Evolutionary conservation across 2,797 vertebrate species (phyloP).

Genomic region (Melopsittacus undulatus): DNA sequence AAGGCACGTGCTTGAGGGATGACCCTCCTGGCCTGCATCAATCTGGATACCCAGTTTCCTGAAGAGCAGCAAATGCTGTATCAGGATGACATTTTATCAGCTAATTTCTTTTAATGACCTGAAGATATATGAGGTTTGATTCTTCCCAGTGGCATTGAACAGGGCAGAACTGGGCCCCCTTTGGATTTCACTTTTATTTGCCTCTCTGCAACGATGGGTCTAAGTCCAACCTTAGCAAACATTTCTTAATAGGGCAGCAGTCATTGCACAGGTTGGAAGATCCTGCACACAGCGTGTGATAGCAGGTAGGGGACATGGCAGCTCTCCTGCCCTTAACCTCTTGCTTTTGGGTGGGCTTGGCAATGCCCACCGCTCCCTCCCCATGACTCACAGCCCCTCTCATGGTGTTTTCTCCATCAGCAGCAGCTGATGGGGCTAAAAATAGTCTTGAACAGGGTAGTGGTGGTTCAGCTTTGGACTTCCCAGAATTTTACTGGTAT

Average conservation of each 20-base stretch:
- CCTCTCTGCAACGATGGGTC: background rate
- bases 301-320: background rate
- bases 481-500: background rate
- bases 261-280: background rate
- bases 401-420: background rate
- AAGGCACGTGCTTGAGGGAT: background rate
- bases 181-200: constrained; percentile 10
- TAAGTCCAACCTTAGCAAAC: background rate
- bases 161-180: background rate
- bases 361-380: background rate
- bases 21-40: background rate
- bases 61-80: background rate
- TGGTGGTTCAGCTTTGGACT: constrained; percentile 16
- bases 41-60: background rate
- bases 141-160: background rate
- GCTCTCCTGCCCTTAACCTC: background rate
- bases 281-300: background rate
- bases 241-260: background rate
- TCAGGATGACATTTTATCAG: background rate
- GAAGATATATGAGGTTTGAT: background rate
- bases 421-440: constrained; percentile 35
- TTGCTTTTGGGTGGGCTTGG: background rate
- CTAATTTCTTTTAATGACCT: background rate
- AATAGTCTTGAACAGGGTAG: constrained; percentile 21
- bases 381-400: fast-evolving